Base-by-base conservation (phyloP, 2,888 invertebrate genomes). In the Pasiphila rectangulata region DNA sequence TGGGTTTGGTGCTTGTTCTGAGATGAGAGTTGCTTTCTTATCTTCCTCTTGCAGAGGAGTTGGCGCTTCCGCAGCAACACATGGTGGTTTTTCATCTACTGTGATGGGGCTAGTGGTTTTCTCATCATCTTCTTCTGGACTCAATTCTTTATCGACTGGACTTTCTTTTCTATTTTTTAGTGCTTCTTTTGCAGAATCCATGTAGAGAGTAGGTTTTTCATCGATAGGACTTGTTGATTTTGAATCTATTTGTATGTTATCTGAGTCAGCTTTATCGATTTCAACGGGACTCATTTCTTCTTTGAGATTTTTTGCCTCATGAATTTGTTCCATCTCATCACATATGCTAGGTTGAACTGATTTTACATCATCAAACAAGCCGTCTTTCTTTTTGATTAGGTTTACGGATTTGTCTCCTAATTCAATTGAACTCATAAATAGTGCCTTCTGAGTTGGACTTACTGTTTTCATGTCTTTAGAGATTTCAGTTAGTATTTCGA, bases 121-220 rank as follows among this genome's bases (percentile, higher is more conserved):
- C 10, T 61, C 51, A 19, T 15, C 56, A 13, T 49, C 49, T 19
- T 49, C 49, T 30, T 41, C 49, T 25, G 44, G 39, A 19, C 44
- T 49, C 12, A 32, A 15, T 17, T 36, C 35, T 9, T 49, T 49
- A 27, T 38, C 48, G 23, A 21, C 4, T 29, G 27, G 3, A 19
- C 15, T 36, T 29, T 17, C 20, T 40, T 19, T 20, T 10, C 16
- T 20, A 2, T 4, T 13, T 21, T 45, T 19, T 3, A 20, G 35
- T 7, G 38, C n/a, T n/a, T n/a, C n/a, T n/a, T n/a, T n/a, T n/a
- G n/a, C n/a, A n/a, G n/a, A n/a, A n/a, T n/a, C n/a, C n/a, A n/a
- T n/a, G n/a, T n/a, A n/a, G n/a, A n/a, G 24, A 20, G 17, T 41
- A 32, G 3, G 17, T 20, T 41, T 30, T n/a, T 36, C 41, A 9